phyloP scores from a whole-genome alignment of 2,888 invertebrate species.

The Chloromyia formosa region DNA sequence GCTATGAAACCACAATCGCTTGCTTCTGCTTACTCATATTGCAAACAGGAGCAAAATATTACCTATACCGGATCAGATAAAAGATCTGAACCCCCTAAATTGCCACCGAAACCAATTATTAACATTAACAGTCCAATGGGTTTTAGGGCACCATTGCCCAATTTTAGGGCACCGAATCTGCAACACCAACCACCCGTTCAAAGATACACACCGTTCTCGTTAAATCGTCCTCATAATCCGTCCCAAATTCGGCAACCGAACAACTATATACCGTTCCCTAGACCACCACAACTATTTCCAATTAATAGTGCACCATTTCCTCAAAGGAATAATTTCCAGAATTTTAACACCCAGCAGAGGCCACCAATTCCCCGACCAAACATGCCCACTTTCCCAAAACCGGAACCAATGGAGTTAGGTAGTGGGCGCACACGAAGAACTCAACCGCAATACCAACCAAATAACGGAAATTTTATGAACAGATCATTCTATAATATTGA shows the following conservation, averaged over 20 bases:
- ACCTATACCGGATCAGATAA: slow-evolving; percentile 19
- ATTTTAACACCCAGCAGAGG: too few species aligned
- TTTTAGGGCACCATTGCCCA: neutral
- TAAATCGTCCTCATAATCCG: neutral
- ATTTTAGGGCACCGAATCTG: neutral
- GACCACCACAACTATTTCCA: too few species aligned
- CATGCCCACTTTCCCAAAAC: neutral
- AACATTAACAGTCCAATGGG: too few species aligned
- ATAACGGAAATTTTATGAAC: too few species aligned
- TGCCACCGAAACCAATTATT: neutral
- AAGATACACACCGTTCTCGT: neutral
- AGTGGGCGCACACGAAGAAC: neutral
- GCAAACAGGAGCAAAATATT: slow-evolving; percentile 46
- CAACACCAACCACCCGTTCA: neutral
- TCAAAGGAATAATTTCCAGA: too few species aligned
- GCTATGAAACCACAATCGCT: slow-evolving; percentile 42
- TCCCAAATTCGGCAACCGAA: neutral
- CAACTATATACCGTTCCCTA: too few species aligned
- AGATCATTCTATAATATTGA: too few species aligned
- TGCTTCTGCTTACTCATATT: slow-evolving; percentile 41
- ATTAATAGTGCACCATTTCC: too few species aligned
- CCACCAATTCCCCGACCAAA: neutral
- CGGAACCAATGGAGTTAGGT: neutral
- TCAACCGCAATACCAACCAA: too few species aligned
- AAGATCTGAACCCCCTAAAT: too few species aligned